Evolutionary conservation across 2,888 invertebrate species (phyloP).

Genomic region (Rotaria socialis): DNA sequence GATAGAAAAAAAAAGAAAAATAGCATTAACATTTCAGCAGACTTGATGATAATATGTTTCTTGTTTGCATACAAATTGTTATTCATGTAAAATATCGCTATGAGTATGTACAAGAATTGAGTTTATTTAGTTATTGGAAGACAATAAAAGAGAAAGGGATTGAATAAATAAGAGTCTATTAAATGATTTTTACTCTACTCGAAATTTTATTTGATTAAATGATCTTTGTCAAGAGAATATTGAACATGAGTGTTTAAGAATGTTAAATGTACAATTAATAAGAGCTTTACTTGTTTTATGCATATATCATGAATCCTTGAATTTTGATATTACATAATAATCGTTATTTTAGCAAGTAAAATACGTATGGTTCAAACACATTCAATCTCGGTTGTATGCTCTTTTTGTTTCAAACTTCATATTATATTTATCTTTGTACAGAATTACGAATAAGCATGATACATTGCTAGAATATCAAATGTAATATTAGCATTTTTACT

Average conservation of each 20-base stretch:
- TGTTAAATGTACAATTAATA: no score
- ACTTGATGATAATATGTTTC: not conserved
- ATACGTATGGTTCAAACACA: not conserved
- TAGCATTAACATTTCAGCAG: not conserved
- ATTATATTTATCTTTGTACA: slow-evolving; percentile 70
- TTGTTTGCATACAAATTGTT: not conserved
- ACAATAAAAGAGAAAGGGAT: not conserved
- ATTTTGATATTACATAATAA: slow-evolving; percentile 83
- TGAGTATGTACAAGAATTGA: not conserved
- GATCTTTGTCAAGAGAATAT: slow-evolving; percentile 85
- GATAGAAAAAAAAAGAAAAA: not conserved
- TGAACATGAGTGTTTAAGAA: slow-evolving; percentile 71
- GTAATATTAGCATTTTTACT: no score
- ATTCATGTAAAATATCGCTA: not conserved
- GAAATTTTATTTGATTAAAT: no score
- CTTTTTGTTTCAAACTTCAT: slow-evolving; percentile 72
- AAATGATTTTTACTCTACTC: slow-evolving; percentile 92
- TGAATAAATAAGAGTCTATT: slow-evolving; percentile 56
- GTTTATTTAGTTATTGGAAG: not conserved
- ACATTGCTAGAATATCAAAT: not conserved
- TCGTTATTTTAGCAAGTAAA: slow-evolving; percentile 69
- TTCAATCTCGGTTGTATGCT: slow-evolving; percentile 65
- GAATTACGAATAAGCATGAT: slow-evolving; percentile 79
- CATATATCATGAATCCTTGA: slow-evolving; percentile 80
- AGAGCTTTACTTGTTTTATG: slow-evolving; percentile 66